A percentile compares a stretch with the other conserved stretches of the same genome.
Conservation (phyloP, 35 echinoderm and acorn worm species). For the Nesometra sesokonis region DNA sequence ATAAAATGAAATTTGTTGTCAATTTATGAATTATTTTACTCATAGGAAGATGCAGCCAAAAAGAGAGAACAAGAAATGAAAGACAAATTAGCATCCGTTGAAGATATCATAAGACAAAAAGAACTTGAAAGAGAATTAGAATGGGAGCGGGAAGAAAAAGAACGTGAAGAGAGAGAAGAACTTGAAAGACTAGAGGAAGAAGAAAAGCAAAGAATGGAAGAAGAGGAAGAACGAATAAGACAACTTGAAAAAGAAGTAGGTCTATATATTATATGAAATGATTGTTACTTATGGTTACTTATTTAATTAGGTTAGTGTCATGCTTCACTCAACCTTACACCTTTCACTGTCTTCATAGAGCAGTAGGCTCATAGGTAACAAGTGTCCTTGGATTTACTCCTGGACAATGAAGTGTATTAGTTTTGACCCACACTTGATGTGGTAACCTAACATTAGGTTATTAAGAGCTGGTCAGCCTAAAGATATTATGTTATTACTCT, state of each 20-base stretch:
- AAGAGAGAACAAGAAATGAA: conserved; percentile 85
- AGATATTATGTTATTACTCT: too few relatives aligned
- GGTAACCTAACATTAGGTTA: too few relatives aligned
- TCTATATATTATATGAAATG: neutral
- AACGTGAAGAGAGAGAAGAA: conserved; percentile 62
- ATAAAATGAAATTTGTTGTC: too few relatives aligned
- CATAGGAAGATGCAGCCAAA: conserved; percentile 80
- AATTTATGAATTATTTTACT: neutral
- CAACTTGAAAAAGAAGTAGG: conserved; percentile 83
- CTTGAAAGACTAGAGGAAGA: conserved; percentile 73
- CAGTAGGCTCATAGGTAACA: too few relatives aligned
- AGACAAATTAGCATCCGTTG: conserved; percentile 65
- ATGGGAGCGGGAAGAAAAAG: conserved; percentile 48
- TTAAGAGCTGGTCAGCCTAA: too few relatives aligned
- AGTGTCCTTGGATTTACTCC: too few relatives aligned
- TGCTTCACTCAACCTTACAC: too few relatives aligned
- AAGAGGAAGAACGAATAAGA: conserved; percentile 79
- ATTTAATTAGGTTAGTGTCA: too few relatives aligned
- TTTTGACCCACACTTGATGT: too few relatives aligned
- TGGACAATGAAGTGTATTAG: too few relatives aligned
- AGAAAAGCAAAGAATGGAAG: conserved; percentile 34
- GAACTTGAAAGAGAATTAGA: conserved; percentile 53
- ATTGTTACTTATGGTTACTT: too few relatives aligned
- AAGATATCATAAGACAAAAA: conserved; percentile 51
- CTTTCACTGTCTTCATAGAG: too few relatives aligned